Evolutionary conservation across 2,113 vertebrate genomes (phyloP).

Genomic region (Oncorhynchus gorbuscha): DNA sequence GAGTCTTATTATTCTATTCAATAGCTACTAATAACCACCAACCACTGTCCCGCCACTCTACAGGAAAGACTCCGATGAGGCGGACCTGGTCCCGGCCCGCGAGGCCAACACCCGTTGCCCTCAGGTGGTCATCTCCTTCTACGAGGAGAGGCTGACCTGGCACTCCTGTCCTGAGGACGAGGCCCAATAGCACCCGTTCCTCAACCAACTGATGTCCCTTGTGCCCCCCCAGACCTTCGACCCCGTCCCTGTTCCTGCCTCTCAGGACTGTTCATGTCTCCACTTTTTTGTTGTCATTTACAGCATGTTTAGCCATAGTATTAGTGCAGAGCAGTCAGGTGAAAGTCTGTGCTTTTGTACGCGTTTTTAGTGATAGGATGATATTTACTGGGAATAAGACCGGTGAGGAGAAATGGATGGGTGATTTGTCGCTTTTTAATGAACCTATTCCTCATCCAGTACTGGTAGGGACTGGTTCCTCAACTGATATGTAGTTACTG

Average conservation of each 20-base stretch:
- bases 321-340: conserved; percentile 22
- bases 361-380: conserved; percentile 26
- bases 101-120: conserved; percentile 97
- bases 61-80: conserved; percentile 98
- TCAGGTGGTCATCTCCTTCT: conserved; percentile 97
- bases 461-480: too few species aligned
- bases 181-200: conserved; percentile 56
- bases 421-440: background rate
- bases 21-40: too few species aligned
- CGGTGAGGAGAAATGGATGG: background rate
- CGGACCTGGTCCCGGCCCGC: conserved; percentile 93
- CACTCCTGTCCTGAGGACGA: conserved; percentile 98
- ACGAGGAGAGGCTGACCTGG: conserved; percentile 98
- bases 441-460: too few species aligned
- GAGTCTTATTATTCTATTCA: too few species aligned
- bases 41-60: background rate
- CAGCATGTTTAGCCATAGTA: conserved; percentile 11
- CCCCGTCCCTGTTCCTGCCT: conserved; percentile 36
- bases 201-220: background rate
- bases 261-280: conserved; percentile 13
- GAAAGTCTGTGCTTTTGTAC: conserved; percentile 30
- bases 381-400: conserved; percentile 4
- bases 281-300: conserved; percentile 3
- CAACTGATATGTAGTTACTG: background rate
- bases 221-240: background rate